Conservation (phyloP, 2,797 vertebrate genomes). For the Limosa lapponica region DNA sequence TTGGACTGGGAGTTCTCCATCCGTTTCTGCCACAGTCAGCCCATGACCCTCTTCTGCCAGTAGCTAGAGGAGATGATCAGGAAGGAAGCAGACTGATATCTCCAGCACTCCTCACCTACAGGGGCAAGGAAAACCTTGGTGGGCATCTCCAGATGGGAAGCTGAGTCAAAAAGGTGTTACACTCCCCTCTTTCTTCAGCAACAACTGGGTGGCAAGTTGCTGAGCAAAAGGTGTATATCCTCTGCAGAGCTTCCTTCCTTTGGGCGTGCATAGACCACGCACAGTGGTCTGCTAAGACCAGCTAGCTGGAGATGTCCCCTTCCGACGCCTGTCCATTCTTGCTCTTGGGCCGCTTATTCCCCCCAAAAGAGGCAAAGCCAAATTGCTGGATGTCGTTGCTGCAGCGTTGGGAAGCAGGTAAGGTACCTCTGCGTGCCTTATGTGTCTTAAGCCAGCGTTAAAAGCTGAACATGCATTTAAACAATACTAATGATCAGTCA, state of each 20-base stretch:
- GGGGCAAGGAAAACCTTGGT: background rate
- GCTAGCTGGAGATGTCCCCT: background rate
- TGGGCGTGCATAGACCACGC: rapidly evolving
- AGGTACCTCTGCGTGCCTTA: rapidly evolving
- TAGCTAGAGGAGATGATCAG: background rate
- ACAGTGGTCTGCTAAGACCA: background rate
- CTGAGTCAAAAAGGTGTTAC: background rate
- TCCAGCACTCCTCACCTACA: background rate
- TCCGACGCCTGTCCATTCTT: background rate
- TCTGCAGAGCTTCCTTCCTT: background rate
- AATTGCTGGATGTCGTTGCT: background rate
- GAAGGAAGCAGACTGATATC: background rate
- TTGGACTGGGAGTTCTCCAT: background rate
- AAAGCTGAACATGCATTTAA: background rate
- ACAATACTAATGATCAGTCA: conserved; percentile 31
- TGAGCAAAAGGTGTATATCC: background rate
- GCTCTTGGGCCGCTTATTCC: background rate
- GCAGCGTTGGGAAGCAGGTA: background rate
- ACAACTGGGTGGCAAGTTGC: background rate
- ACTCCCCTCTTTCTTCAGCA: rapidly evolving
- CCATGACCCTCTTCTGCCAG: background rate
- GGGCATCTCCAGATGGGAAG: background rate
- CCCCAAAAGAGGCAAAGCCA: background rate
- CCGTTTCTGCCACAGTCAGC: background rate
- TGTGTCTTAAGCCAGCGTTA: rapidly evolving